phyloP scores from a whole-genome alignment of 2,888 invertebrate genomes.

The Scrobipalpa costella region DNA sequence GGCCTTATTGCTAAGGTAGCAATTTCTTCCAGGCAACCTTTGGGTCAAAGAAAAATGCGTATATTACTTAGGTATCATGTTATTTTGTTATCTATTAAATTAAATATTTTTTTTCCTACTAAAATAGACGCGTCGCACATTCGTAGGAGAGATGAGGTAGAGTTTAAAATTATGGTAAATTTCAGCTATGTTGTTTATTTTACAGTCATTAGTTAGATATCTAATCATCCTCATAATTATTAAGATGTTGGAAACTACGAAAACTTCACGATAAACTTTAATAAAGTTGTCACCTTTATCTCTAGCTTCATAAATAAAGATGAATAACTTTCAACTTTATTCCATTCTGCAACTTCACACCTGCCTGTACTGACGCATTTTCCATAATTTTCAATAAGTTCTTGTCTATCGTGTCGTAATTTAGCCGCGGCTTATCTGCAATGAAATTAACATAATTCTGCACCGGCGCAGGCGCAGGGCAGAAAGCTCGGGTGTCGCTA shows the following conservation, averaged over 20 bases:
- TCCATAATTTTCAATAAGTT: conserved; percentile 14
- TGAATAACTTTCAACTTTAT: neutral
- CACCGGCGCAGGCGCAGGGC: conserved; percentile 31
- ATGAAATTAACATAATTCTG: conserved; percentile 41
- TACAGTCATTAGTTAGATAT: neutral
- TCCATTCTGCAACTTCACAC: neutral
- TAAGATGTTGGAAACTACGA: neutral
- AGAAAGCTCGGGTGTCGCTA: conserved; percentile 47
- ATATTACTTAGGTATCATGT: too few relatives aligned
- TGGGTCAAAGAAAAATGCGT: too few relatives aligned
- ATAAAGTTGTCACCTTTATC: neutral
- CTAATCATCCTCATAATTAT: neutral
- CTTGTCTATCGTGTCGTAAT: neutral
- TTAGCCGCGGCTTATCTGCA: conserved; percentile 31
- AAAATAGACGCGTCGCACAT: too few relatives aligned
- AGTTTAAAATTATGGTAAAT: neutral
- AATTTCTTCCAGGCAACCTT: too few relatives aligned
- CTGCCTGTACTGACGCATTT: neutral
- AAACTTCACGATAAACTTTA: neutral
- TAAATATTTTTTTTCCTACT: too few relatives aligned
- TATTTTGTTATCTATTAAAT: too few relatives aligned
- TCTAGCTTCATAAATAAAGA: neutral
- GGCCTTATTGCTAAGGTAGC: too few relatives aligned
- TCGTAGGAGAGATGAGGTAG: too few relatives aligned
- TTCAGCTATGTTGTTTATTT: neutral